Evolutionary conservation across 2,113 vertebrate genomes (phyloP).

Genomic region (Pontoporia blainvillei): DNA sequence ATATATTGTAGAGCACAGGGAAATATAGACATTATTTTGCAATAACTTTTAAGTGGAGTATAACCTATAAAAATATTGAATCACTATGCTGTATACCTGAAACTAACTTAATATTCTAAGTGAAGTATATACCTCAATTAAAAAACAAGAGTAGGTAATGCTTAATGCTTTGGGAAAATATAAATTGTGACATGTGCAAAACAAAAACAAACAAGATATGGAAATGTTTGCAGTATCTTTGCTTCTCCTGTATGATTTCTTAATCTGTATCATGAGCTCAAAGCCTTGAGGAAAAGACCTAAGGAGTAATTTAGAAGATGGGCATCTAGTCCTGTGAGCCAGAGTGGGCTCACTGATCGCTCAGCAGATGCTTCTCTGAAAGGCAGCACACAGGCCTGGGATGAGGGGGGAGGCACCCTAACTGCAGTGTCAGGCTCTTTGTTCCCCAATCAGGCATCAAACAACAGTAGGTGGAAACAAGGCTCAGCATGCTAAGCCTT

Average conservation of each 20-base stretch:
- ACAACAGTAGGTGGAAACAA: not conserved
- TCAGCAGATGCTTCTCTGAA: not conserved
- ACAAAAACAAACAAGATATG: not conserved
- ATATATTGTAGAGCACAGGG: not conserved
- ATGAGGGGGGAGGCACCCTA: not conserved
- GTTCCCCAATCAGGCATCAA: not conserved
- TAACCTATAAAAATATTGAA: not conserved
- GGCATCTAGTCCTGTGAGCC: not conserved
- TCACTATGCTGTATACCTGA: not conserved
- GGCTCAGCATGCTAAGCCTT: not conserved
- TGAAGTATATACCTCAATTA: not conserved
- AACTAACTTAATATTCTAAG: not conserved
- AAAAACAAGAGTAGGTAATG: not conserved
- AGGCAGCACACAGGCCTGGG: not conserved
- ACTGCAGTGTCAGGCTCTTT: not conserved
- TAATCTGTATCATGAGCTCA: not conserved
- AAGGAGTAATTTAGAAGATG: not conserved
- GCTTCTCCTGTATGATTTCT: not conserved
- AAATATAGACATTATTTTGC: not conserved
- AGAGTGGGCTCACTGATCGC: not conserved
- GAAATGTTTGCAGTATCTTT: not conserved
- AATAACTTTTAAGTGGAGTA: not conserved
- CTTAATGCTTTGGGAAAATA: not conserved
- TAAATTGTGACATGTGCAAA: not conserved
- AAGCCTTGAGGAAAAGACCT: not conserved